Evolutionary conservation across 1,140 invertebrate genomes (phyloP).

Genomic region (Pogonus chalceus): DNA sequence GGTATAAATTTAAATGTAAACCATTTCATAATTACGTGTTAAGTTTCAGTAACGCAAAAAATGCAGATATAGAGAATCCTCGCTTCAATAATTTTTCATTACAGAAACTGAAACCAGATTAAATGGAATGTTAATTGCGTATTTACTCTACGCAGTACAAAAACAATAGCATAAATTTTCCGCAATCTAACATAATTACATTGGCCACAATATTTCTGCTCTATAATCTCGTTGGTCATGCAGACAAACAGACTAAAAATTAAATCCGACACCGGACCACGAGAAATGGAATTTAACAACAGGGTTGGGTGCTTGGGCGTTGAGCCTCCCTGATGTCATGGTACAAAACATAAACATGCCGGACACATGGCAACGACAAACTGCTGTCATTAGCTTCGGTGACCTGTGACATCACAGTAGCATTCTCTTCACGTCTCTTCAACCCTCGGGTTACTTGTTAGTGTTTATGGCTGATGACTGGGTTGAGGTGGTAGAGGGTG

Average conservation of each 20-base stretch:
- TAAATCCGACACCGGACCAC: neutral
- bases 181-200: slow-evolving; percentile 4
- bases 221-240: neutral
- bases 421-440: neutral
- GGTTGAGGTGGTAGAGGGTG: too few species aligned
- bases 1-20: too few species aligned
- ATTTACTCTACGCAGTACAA: neutral
- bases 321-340: too few species aligned
- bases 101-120: neutral
- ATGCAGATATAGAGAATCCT: too few species aligned
- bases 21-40: too few species aligned
- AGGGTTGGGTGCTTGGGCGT: too few species aligned
- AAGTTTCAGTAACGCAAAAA: too few species aligned
- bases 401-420: neutral
- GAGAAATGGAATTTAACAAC: neutral
- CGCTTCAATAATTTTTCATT: too few species aligned
- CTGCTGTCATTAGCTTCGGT: neutral
- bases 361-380: neutral
- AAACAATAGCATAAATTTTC: neutral
- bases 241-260: neutral
- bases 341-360: neutral
- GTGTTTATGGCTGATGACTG: too few species aligned
- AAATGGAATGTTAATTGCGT: neutral
- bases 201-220: neutral
- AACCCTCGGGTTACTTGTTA: neutral